Base-by-base conservation (phyloP, 2,888 invertebrate species). In the Leptinotarsa juncta region DNA sequence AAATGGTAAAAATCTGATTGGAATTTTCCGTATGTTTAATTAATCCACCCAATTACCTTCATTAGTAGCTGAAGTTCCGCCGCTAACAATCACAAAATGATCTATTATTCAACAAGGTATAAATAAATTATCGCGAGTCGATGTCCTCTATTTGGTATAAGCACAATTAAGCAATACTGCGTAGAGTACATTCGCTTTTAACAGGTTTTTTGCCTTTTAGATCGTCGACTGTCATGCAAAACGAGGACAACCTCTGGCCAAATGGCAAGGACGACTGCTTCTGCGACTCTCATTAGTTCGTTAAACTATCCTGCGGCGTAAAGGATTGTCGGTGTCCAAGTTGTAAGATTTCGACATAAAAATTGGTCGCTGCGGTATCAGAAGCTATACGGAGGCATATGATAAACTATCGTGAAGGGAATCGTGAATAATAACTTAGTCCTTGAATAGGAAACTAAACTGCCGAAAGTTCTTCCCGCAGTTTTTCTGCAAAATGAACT, bases 181-280 rank as follows among this genome's bases (percentile, higher is more conserved):
- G 42, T 26, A 32, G 62, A 62, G 62, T 62, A 62, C 62, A 49
- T 49, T 68, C 20, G 57, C 68, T 65, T 65, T 73, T 53, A 65
- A 69, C 69, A 53, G 32, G 68, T 69, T 73, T 68, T 73, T 73
- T 65, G 68, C 49, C 67, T 67, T 67, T 51, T 65, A 50, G 62
- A 69, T 57, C 69, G 57, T 48, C 48, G 48, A 69, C 60, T 68
- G 53, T 69, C 57, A 69, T 57, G 69, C 57, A 65, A 76, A 76
- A 73, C 70, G 75, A 73, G 75, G 73, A 72, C 75, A 75, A 68
- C 62, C 70, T 73, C 51, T 62, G 67, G 67, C 70, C 67, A 73
- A 73, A 72, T 32, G 57, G 70, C 75, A 76, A 76, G 75, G 75
- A 72, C 75, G 75, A 73, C 75, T 23, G 53, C 70, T 76, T 72